phyloP scores from a whole-genome alignment of 2,888 invertebrate genomes.

The Crossocerus cetratus region DNA sequence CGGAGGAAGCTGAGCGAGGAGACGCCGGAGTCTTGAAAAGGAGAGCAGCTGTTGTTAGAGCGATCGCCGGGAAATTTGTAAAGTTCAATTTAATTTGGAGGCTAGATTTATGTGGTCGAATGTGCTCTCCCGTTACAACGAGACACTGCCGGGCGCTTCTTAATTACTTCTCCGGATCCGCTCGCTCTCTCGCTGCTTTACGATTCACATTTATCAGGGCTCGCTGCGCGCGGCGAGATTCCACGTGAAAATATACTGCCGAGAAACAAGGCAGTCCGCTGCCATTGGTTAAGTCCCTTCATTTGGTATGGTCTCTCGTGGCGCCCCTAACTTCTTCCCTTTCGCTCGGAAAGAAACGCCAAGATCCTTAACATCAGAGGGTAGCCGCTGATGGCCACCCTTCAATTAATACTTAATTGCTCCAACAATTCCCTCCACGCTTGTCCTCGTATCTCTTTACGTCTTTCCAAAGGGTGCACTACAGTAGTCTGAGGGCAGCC shows the following conservation, averaged over 20 bases:
- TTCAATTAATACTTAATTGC: neutral
- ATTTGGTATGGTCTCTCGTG: slow-evolving; percentile 39
- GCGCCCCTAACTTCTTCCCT: too few relatives aligned
- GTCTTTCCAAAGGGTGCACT: too few relatives aligned
- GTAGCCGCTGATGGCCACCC: too few relatives aligned
- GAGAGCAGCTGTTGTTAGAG: neutral
- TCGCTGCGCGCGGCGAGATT: slow-evolving; percentile 42
- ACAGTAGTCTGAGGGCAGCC: too few relatives aligned
- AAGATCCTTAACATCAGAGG: too few relatives aligned
- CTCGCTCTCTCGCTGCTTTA: slow-evolving; percentile 40
- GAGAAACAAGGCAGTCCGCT: slow-evolving; percentile 46
- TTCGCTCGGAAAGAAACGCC: too few relatives aligned
- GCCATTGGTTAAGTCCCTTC: slow-evolving; percentile 54
- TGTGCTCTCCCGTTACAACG: slow-evolving; percentile 32
- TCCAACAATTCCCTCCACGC: neutral
- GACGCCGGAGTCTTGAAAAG: neutral
- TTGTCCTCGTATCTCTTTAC: neutral
- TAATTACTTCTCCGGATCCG: slow-evolving; percentile 56
- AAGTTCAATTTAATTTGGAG: slow-evolving; percentile 56
- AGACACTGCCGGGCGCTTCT: slow-evolving; percentile 45
- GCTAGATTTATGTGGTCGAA: slow-evolving; percentile 51
- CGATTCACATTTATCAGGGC: slow-evolving; percentile 58
- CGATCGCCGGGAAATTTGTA: slow-evolving; percentile 33
- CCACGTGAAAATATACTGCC: slow-evolving; percentile 53
- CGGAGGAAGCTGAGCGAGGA: too few relatives aligned